A percentile compares a stretch with the other conserved stretches of the same genome.
These are phyloP conservation scores for Trididemnum nubilum DNA, from an alignment of 23 tunicate genomes.

Conservation along the genomic window DNA sequence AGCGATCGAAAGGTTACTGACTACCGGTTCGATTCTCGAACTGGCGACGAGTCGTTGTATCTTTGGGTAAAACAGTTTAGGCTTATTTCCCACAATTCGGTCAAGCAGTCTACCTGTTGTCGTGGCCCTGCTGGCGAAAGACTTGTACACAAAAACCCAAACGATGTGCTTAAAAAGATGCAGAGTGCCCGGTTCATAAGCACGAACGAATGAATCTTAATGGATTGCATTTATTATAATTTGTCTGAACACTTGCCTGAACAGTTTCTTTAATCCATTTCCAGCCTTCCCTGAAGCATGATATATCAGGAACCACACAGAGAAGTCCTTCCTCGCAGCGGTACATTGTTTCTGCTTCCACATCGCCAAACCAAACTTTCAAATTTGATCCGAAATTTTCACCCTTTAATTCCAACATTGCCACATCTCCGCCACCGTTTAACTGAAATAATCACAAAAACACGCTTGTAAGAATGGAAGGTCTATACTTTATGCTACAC, in stretches of 20 bases:
- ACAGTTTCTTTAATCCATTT: slow-evolving; percentile 81
- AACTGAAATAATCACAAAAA: slow-evolving; percentile 35
- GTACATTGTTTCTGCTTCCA: slow-evolving; percentile 94
- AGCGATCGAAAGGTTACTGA: no score
- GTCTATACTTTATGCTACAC: neutral
- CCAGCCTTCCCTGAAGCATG: slow-evolving; percentile 82
- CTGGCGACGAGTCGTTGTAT: no score
- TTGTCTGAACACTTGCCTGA: slow-evolving; percentile 55
- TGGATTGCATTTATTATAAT: no score
- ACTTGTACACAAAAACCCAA: no score
- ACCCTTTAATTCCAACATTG: slow-evolving; percentile 87
- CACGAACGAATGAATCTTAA: no score
- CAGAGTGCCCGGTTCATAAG: no score
- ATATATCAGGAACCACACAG: slow-evolving; percentile 95
- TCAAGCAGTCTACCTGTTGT: no score
- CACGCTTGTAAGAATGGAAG: neutral
- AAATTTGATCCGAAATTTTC: slow-evolving; percentile 73
- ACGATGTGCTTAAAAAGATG: no score
- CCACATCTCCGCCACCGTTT: slow-evolving; percentile 90
- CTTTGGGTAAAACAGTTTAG: no score
- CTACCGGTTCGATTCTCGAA: no score
- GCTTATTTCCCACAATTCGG: no score
- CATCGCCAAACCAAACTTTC: slow-evolving; percentile 95
- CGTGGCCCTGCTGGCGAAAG: no score
- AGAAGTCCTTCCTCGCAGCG: slow-evolving; percentile 80